A percentile compares a stretch with the other conserved stretches of the same genome.
phyloP scores from a whole-genome alignment of 2,888 invertebrate species.

The Pseudoips prasinana region DNA sequence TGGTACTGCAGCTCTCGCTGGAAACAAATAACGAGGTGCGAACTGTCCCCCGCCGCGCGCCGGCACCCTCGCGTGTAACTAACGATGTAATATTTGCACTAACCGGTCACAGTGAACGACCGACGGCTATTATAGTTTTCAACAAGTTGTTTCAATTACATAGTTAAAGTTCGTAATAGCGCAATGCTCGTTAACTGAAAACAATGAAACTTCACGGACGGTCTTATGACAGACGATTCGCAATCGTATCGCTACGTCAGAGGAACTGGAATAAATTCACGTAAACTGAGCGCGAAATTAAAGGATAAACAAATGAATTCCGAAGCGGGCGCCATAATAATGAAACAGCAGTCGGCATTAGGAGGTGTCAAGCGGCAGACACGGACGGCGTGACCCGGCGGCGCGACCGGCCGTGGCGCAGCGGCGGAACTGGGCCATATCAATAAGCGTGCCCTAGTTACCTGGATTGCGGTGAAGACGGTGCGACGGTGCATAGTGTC shows the following conservation, averaged over 20 bases:
- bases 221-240: conserved; percentile 63
- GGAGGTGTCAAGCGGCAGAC: conserved; percentile 76
- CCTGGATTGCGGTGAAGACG: conserved; percentile 52
- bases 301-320: conserved; percentile 80
- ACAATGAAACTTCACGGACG: conserved; percentile 64
- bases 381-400: conserved; percentile 71
- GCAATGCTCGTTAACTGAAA: conserved; percentile 46
- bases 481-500: conserved; percentile 49
- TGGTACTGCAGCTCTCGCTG: conserved; percentile 40
- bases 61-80: conserved; percentile 12
- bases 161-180: conserved; percentile 33
- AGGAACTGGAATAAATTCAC: conserved; percentile 75
- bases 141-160: conserved; percentile 10
- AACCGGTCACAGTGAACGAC: conserved; percentile 3
- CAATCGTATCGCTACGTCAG: conserved; percentile 69
- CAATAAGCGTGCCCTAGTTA: conserved; percentile 76
- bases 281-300: conserved; percentile 71
- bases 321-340: conserved; percentile 69
- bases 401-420: conserved; percentile 54
- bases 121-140: conserved; percentile 3
- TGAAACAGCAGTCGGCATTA: conserved; percentile 74
- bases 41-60: conserved; percentile 18
- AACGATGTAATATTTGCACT: conserved; percentile 11
- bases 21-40: conserved; percentile 52
- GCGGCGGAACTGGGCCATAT: conserved; percentile 75